Base-by-base conservation (phyloP, 1,140 invertebrate genomes). In the Pogonognathellus flavescens region DNA sequence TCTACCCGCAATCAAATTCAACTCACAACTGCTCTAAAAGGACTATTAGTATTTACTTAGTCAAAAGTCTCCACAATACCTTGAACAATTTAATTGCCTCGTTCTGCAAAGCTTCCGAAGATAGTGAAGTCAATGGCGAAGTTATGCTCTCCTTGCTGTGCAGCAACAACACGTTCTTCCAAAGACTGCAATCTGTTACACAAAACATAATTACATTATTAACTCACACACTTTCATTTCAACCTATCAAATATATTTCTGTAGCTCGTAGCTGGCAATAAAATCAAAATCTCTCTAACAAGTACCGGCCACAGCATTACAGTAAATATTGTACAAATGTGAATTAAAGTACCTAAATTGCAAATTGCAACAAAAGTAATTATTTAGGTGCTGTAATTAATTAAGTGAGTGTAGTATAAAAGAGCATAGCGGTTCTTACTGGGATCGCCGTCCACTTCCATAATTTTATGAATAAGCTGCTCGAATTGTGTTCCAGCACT, bases 61-160 rank as follows among this genome's bases (percentile, higher is more conserved):
- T 18, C 5, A 57, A 57, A 76, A 76, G 41, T 59, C 55, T 3
- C 22, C 41, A 41, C 16, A 87, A n/a, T 90, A 97, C 96, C 93
- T 98, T 98, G 90, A 98, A 98, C 83, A 98, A 92, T 92, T 99
- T 98, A 84, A 98, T 93, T 66, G 97, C 97, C 92, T 98, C 97
- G 22, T 93, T 93, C 91, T 98, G 95, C 72, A 97, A 92, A 0
- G 94, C 92, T 90, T 96, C 95, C 1, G 95, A 96, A 31, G 96
- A 95, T 50, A 98, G 91, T 25, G 96, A 96, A 0, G 96, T 97
- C 6, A 98, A 91, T 8, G 96, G 96, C 41, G 95, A 94, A 0
- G 94, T 93, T 70, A 97, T 95, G 70, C 95, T 94, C 88, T 97
- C 96, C 91, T 97, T 97, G 18, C 95, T 95, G 90, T 98, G 96